Percentiles rank a stretch among this genome's conserved stretches.
These are phyloP conservation scores for Chloroceryle amazona DNA, from an alignment of 2,797 vertebrate species.

Conservation along the genomic window DNA sequence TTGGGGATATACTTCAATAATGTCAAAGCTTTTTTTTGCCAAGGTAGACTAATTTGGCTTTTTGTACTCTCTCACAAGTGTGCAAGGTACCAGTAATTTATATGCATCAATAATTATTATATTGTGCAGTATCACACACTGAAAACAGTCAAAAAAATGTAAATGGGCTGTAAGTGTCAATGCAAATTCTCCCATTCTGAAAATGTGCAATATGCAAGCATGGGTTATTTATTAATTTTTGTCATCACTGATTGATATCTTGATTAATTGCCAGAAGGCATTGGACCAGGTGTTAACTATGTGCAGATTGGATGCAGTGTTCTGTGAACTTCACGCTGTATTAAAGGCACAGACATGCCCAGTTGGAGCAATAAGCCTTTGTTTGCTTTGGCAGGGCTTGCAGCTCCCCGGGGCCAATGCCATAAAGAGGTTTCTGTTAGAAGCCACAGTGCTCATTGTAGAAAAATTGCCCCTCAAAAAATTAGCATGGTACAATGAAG, in stretches of 20 bases:
- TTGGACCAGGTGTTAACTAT: conserved; percentile 86
- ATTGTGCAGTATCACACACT: conserved; percentile 29
- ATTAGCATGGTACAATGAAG: conserved; percentile 94
- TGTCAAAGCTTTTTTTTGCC: background rate
- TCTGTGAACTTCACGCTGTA: conserved; percentile 86
- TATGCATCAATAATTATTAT: conserved; percentile 8
- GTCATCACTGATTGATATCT: conserved; percentile 86
- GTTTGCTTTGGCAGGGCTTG: conserved; percentile 94
- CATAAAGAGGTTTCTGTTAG: conserved; percentile 98
- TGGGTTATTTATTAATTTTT: conserved; percentile 77
- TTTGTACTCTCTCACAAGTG: background rate
- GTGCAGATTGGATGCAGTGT: conserved; percentile 84
- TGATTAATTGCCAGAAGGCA: conserved; percentile 83
- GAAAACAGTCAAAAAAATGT: conserved; percentile 58
- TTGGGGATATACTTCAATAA: background rate
- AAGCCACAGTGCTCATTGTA: conserved; percentile 93
- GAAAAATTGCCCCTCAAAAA: conserved; percentile 93
- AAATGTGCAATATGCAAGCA: conserved; percentile 71
- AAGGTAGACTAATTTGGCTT: background rate
- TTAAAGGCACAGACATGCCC: conserved; percentile 89
- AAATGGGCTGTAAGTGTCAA: conserved; percentile 71
- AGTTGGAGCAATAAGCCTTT: conserved; percentile 89
- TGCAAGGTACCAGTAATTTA: conserved; percentile 37
- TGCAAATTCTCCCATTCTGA: conserved; percentile 69
- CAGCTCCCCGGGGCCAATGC: conserved; percentile 90